Evolutionary conservation across 2,113 vertebrate genomes (phyloP).

Genomic region (Colius striatus): DNA sequence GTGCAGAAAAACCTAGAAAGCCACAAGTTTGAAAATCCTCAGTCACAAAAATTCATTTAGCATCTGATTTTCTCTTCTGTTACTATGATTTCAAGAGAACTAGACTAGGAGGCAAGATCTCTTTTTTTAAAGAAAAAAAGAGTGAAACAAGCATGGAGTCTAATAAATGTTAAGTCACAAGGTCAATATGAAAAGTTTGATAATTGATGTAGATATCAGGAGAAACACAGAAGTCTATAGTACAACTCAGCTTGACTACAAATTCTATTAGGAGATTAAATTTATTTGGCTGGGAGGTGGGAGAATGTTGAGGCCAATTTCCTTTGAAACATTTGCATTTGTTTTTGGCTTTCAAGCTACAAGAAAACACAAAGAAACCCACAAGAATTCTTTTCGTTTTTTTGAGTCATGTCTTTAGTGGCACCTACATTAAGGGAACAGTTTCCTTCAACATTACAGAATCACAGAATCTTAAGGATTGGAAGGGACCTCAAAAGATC

Average conservation of each 20-base stretch:
- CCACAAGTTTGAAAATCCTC: neutral
- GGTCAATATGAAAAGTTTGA: neutral
- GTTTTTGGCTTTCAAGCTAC: neutral
- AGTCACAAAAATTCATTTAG: neutral
- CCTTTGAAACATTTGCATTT: neutral
- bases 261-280: neutral
- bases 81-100: neutral
- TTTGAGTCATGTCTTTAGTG: neutral
- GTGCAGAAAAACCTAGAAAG: neutral
- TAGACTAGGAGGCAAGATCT: neutral
- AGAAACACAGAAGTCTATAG: neutral
- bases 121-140: neutral
- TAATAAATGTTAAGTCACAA: neutral
- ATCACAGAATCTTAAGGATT: too few species aligned
- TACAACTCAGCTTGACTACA: neutral
- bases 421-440: neutral
- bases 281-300: neutral
- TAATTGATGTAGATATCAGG: neutral
- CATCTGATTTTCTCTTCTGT: neutral
- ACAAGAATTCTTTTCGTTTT: neutral
- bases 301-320: neutral
- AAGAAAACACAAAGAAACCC: neutral
- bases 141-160: fast-evolving
- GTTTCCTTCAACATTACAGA: neutral
- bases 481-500: too few species aligned